Base-by-base conservation (phyloP, 1,140 invertebrate genomes). In the Harpegnathos saltator region DNA sequence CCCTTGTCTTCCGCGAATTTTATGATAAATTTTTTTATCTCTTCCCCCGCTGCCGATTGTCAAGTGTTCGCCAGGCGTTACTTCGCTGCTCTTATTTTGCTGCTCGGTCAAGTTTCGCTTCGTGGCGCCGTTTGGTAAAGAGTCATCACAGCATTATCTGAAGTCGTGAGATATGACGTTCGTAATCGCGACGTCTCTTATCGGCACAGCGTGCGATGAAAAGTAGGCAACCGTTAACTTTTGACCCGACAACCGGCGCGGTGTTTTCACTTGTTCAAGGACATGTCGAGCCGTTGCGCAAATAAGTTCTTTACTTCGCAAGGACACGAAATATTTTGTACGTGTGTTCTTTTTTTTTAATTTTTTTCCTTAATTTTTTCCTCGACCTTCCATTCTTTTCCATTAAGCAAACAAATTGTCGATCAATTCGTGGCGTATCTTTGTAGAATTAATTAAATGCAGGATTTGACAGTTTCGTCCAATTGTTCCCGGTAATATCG, bases 221-320 rank as follows among this genome's bases (percentile, higher is more conserved):
- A 19, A 19, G 54, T 19, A 19, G n/a, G 19, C n/a, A 56, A 19
- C n/a, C 11, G n/a, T 56, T 19, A 19, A 56, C n/a, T 19, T 19
- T 19, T n/a, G 54, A 56, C 38, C 7, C 38, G 7, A 44, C 1
- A 7, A 33, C 33, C 33, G 7, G 50, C 12, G 9, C 29, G 11
- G 19, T 65, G 66, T 54, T 33, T 66, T 11, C 9, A 22, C 14
- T 50, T 65, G 63, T 3, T 38, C 74, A 66, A 77, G 74, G 61
- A 77, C 4, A 26, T 7, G 1, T 24, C 3, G 9, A 7, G 26
- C 2, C 14, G n/a, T 52, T 12, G 54, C 9, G 4, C 19, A 44
- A 9, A 9, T 3, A 52, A 52, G 1, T 52, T 33, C 3, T 1
- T 52, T 33, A 14, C 15, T 9, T 52, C 9, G 11, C 29, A 22